Conservation (phyloP, 2,113 vertebrate genomes). For the Gambusia holbrooki region DNA sequence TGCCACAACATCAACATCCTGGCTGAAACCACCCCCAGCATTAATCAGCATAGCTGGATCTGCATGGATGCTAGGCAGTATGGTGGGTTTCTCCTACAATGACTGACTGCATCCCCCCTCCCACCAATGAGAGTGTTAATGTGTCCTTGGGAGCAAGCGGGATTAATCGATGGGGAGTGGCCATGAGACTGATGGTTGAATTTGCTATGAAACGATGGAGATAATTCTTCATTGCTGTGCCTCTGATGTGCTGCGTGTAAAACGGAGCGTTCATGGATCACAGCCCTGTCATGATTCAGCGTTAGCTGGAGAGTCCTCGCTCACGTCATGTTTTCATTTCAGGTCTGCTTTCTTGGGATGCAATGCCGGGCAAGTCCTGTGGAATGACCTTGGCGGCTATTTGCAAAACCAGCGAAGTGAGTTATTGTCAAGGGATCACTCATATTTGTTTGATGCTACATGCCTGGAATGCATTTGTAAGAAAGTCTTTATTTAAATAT, state of each 20-base stretch:
- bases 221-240: conserved; percentile 17
- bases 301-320: conserved; percentile 3
- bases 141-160: conserved; percentile 16
- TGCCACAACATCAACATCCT: conserved; percentile 93
- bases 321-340: conserved; percentile 50
- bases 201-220: conserved; percentile 38
- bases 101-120: conserved; percentile 36
- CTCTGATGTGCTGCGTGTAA: conserved; percentile 14
- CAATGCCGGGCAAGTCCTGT: conserved; percentile 92
- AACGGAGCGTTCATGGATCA: conserved; percentile 3
- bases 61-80: conserved; percentile 97
- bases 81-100: conserved; percentile 78
- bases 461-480: neutral
- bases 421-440: conserved; percentile 35
- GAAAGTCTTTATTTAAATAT: neutral
- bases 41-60: conserved; percentile 83
- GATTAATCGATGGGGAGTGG: conserved; percentile 40
- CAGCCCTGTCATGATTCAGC: conserved; percentile 43
- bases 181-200: conserved; percentile 29
- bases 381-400: conserved; percentile 92
- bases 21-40: conserved; percentile 90
- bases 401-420: conserved; percentile 95
- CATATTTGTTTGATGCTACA: neutral
- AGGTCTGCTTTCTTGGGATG: conserved; percentile 96
- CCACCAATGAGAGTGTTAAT: conserved; percentile 62